Evolutionary conservation across 1,140 invertebrate genomes (phyloP).

Genomic region (Elymnias hypermnestra): DNA sequence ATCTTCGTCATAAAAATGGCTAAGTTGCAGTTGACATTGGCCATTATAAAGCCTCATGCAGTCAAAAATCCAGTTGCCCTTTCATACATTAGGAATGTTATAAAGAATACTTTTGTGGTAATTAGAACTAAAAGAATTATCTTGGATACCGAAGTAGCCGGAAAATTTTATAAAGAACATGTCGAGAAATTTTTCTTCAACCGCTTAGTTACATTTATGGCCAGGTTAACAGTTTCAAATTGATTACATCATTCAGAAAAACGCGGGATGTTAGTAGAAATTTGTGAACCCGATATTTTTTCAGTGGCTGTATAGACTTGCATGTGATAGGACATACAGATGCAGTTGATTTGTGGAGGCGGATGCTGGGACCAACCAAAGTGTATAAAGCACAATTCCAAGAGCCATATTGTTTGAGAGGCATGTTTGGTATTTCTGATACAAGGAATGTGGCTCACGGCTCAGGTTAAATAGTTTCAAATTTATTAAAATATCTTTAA

Average conservation of each 20-base stretch:
- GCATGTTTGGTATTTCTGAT: constrained; percentile 90
- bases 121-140: constrained; percentile 81
- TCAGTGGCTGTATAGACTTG: constrained; percentile 88
- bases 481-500: neutral
- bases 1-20: constrained; percentile 32
- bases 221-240: constrained; percentile 76
- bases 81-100: constrained; percentile 81
- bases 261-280: no score
- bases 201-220: constrained; percentile 90
- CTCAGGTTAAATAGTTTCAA: constrained; percentile 78
- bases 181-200: constrained; percentile 92
- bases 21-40: constrained; percentile 77
- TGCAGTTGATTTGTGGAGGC: constrained; percentile 88
- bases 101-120: constrained; percentile 86
- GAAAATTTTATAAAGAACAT: constrained; percentile 90
- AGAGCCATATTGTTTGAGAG: constrained; percentile 86
- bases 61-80: constrained; percentile 82
- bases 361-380: constrained; percentile 92
- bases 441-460: constrained; percentile 95
- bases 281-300: no score
- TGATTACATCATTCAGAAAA: no score
- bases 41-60: constrained; percentile 86
- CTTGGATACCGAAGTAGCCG: constrained; percentile 80
- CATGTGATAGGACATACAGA: constrained; percentile 86
- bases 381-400: constrained; percentile 86